Evolutionary conservation across 1,140 invertebrate genomes (phyloP), one percentile per base, ranked within the genome.

Genomic region (Cyphomyrmex costatus): DNA sequence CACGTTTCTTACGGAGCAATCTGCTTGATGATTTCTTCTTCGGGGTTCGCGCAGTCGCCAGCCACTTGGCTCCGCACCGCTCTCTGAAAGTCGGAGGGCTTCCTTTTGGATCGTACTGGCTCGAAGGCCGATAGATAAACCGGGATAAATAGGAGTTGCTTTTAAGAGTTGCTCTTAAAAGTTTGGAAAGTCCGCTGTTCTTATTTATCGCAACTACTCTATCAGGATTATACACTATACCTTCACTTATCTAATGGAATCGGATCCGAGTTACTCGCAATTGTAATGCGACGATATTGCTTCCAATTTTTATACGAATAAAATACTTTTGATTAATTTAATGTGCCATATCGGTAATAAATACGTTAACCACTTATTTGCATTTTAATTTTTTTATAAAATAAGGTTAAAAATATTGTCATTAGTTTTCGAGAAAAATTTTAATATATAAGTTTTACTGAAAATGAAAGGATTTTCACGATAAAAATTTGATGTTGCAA

Each of bases 1-100:
- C 76, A 60, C 68, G 86, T 87, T 85, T 82, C 74, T 86, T 90
- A 82, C 63, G 76, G 78, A 90, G 88, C 89, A 89, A 89, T 90
- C 80, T 86, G 79, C 33, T 63, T 74, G 88, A 89, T 90, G 88
- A 90, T 90, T 88, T 77, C 61, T 78, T 66, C 30, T 49, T 86
- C 33, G 60, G 53, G 70, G 33, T 53, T 70, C 58, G 46, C n/a
- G 68, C 74, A 27, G 79, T 42, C 21, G 58, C 27, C 14, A 74
- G 65, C 86, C 71, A 74, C 82, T 89, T 89, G 68, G 76, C 74
- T 83, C 16, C 53, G 42, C 68, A 65, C 58, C 63, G 73, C 66
- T 63, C 66, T 63, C 5, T 60, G 86, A 19, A 74, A 74, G 58
- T 88, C 77, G 61, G 53, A 24, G 33, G 60, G 58, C 78, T 84